Evolutionary conservation across 1,140 invertebrate genomes (phyloP).

Genomic region (Lepidurus packardi): DNA sequence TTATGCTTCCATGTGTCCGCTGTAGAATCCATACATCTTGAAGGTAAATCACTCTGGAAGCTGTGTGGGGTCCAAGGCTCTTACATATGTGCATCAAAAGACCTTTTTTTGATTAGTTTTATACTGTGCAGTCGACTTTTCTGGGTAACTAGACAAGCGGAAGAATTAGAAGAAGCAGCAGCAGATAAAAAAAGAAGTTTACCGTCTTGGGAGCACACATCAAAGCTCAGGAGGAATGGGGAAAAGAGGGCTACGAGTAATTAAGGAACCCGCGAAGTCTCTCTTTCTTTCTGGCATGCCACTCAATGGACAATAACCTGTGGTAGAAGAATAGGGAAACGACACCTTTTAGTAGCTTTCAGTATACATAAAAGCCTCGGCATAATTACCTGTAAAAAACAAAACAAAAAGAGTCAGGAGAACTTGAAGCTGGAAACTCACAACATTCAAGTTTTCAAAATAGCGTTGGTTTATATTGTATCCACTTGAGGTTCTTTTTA

Average conservation of each 20-base stretch:
- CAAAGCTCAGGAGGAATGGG: background rate
- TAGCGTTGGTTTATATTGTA: background rate
- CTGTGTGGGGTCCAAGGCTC: background rate
- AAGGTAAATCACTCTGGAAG: slow-evolving; percentile 8
- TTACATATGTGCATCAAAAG: background rate
- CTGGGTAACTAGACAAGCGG: background rate
- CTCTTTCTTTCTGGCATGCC: background rate
- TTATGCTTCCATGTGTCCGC: background rate
- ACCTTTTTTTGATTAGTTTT: background rate
- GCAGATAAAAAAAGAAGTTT: background rate
- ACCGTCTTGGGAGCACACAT: background rate
- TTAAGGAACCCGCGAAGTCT: background rate
- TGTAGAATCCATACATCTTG: background rate
- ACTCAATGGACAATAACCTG: background rate
- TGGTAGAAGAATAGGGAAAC: slow-evolving; percentile 19
- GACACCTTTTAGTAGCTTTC: slow-evolving; percentile 18
- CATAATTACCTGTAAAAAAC: slow-evolving; percentile 6
- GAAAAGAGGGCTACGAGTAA: background rate
- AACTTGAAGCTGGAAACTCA: background rate
- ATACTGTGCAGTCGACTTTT: background rate
- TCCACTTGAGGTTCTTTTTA: background rate
- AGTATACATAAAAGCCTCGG: background rate
- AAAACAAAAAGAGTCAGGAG: too few species aligned
- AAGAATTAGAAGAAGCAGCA: background rate
- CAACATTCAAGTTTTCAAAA: background rate